These are phyloP conservation scores for Oppia nitens DNA, from an alignment of 1,140 invertebrate genomes.

Conservation along the genomic window DNA sequence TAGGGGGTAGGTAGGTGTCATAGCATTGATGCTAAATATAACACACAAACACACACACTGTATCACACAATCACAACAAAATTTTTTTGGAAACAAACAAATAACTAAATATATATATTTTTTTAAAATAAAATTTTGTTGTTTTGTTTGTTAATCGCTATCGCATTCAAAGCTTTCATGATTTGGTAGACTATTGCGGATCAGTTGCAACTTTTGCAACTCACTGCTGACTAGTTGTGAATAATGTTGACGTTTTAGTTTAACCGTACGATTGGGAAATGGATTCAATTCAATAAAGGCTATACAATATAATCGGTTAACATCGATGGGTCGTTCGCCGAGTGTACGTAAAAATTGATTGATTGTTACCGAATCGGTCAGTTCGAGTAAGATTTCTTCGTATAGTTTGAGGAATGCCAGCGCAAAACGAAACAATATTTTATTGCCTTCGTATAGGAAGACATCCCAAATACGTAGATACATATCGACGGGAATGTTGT, in stretches of 20 bases:
- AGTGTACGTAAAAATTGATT: conserved; percentile 31
- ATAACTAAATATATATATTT: no score
- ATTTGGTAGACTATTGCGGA: background rate
- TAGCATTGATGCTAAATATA: no score
- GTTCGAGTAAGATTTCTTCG: conserved; percentile 34
- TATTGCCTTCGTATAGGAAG: conserved; percentile 41
- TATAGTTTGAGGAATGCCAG: conserved; percentile 36
- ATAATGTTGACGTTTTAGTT: conserved; percentile 28
- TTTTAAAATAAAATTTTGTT: no score
- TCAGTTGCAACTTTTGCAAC: conserved; percentile 8
- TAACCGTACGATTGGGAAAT: conserved; percentile 31
- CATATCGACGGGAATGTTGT: conserved; percentile 34
- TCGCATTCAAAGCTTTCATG: background rate
- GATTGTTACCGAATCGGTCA: conserved; percentile 26
- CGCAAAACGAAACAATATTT: conserved; percentile 40
- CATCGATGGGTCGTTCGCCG: conserved; percentile 29
- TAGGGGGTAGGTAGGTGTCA: no score
- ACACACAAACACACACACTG: no score
- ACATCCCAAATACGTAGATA: conserved; percentile 40
- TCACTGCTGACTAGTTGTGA: conserved; percentile 9
- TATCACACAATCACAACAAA: no score
- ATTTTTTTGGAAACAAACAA: no score
- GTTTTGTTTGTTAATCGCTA: background rate
- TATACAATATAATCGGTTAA: conserved; percentile 27
- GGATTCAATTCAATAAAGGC: conserved; percentile 36